These are phyloP conservation scores for Tethea ocularis DNA, from an alignment of 2,888 invertebrate species.

Conservation along the genomic window DNA sequence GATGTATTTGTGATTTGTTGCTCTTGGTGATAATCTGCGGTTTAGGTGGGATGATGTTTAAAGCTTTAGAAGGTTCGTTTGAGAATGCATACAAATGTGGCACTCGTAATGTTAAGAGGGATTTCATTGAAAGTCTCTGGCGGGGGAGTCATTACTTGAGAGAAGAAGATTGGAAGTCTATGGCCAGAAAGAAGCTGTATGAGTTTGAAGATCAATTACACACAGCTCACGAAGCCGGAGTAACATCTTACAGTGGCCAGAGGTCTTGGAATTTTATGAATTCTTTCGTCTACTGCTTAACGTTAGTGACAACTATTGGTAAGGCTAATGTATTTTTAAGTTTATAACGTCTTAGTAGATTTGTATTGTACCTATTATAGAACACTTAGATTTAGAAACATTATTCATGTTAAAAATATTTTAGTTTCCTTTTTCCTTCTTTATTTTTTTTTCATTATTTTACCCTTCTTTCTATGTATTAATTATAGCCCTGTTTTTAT, in stretches of 20 bases:
- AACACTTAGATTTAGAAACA: background rate
- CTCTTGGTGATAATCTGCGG: constrained; percentile 89
- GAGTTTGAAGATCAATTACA: constrained; percentile 95
- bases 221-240: constrained; percentile 92
- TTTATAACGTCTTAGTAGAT: too few relatives aligned
- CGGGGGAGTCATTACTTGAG: constrained; percentile 90
- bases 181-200: constrained; percentile 90
- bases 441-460: background rate
- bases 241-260: constrained; percentile 92
- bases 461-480: background rate
- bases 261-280: constrained; percentile 95
- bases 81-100: constrained; percentile 95
- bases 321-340: constrained; percentile 60
- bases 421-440: background rate
- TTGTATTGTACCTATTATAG: too few relatives aligned
- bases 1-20: constrained; percentile 87
- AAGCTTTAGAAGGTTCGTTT: constrained; percentile 92
- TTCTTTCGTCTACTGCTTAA: constrained; percentile 93
- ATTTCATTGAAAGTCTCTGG: constrained; percentile 94
- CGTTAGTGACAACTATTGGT: constrained; percentile 95
- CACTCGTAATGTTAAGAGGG: constrained; percentile 92
- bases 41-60: constrained; percentile 91
- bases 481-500: background rate
- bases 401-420: background rate
- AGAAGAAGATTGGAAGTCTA: constrained; percentile 95